These are phyloP conservation scores for Philonicus albiceps DNA, from an alignment of 2,888 invertebrate genomes.

Conservation along the genomic window DNA sequence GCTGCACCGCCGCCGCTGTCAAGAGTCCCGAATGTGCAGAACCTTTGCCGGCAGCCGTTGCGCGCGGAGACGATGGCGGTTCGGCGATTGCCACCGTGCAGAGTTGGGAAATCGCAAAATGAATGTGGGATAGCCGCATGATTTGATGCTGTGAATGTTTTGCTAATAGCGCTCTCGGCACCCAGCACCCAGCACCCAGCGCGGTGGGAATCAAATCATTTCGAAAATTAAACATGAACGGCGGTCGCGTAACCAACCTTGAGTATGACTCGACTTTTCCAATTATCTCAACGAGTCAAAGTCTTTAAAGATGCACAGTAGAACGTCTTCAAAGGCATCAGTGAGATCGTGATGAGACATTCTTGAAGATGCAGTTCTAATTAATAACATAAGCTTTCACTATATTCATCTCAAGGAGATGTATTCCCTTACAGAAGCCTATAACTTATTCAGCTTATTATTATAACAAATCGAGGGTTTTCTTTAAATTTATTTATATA, in stretches of 20 bases:
- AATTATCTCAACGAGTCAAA: background rate
- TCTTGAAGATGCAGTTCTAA: background rate
- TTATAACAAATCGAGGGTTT: too few relatives aligned
- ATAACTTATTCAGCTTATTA: too few relatives aligned
- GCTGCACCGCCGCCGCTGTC: background rate
- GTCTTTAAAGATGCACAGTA: too few relatives aligned
- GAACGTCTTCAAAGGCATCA: background rate
- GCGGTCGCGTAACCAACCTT: constrained; percentile 17
- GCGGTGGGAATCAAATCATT: background rate
- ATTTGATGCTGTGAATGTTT: constrained; percentile 9
- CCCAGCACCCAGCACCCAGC: background rate
- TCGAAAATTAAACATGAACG: constrained; percentile 17
- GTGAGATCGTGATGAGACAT: background rate
- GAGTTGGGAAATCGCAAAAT: background rate
- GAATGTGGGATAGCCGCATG: constrained; percentile 22
- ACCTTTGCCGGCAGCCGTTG: background rate
- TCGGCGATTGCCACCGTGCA: background rate
- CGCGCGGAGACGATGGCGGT: background rate
- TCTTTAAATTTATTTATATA: too few relatives aligned
- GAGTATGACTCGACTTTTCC: background rate
- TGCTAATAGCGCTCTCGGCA: background rate
- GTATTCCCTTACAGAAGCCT: too few relatives aligned
- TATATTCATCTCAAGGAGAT: background rate
- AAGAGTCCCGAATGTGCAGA: background rate
- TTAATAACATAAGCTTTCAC: background rate